Evolutionary conservation across 1,140 invertebrate genomes (phyloP), one percentile per base, ranked within the genome.

Genomic region (Centruroides sculpturatus): DNA sequence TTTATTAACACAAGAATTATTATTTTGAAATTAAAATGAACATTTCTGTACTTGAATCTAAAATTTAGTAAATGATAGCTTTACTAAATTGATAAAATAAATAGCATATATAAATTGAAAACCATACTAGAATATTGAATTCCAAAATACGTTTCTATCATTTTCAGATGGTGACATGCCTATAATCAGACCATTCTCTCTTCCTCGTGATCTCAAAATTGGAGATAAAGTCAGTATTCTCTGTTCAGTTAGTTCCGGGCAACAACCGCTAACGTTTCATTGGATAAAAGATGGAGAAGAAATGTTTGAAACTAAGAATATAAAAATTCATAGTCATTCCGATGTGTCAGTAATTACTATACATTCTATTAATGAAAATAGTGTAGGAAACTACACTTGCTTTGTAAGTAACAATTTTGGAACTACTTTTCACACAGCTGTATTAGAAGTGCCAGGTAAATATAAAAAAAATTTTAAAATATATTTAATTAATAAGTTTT

Each of bases 341-440:
- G 13, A 13, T 8, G 8, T 48, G 34, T 64, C 62, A 0, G 56
- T 51, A 3, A 47, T 64, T 9, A 50, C 60, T 11, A 55, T 64
- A 13, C 60, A 60, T n/a, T 11, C 49, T 5, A 59, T 64, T 3
- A 11, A 59, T 6, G 70, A 71, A 4, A 66, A 78, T 62, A 82
- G 86, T 72, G 75, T 81, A 59, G 86, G 86, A 11, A 83, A 85
- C 68, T 88, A 87, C 71, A 83, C 85, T 12, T 89, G 86, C 72
- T 72, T 79, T 46, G 85, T 82, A 35, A 79, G 76, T 64, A 87
- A 87, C 74, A 73, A 75, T 54, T 84, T 83, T 48, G 83, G 83
- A 61, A 75, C 72, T 58, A 76, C 78, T 58, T 79, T 76, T 60
- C 81, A 82, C 70, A 80, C 83, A 34, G 78, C 84, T 50, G 1